phyloP scores from a whole-genome alignment of 2,797 vertebrate species.

The Rhinatrema bivittatum region DNA sequence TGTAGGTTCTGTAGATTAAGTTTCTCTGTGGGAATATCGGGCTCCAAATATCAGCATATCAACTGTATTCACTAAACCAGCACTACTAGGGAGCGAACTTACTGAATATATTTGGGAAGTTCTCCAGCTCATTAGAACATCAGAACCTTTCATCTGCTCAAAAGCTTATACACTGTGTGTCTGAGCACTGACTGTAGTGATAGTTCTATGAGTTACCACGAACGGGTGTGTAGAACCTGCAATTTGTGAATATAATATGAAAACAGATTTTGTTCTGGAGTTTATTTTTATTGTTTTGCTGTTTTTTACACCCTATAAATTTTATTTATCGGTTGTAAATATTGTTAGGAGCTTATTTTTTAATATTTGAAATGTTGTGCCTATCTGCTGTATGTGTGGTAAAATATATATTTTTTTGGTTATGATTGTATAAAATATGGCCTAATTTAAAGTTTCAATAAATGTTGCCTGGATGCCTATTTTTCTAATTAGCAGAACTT shows the following conservation, averaged over 20 bases:
- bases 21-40: no score
- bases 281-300: constrained; percentile 33
- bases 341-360: constrained; percentile 55
- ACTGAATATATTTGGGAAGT: no score
- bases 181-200: neutral
- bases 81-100: no score
- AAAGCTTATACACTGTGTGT: no score
- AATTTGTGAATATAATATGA: no score
- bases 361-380: constrained; percentile 59
- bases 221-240: neutral
- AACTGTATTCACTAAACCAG: no score
- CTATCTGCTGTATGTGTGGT: constrained; percentile 55
- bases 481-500: no score
- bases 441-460: constrained; percentile 65
- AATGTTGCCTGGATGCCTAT: constrained; percentile 58
- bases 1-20: no score
- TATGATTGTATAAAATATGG: constrained; percentile 46
- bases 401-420: constrained; percentile 58
- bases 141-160: no score
- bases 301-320: no score
- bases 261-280: neutral
- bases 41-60: no score
- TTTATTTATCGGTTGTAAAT: constrained; percentile 70
- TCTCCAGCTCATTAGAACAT: no score
- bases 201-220: neutral